Evolutionary conservation across 2,888 invertebrate genomes (phyloP).

Genomic region (Spisula solida): DNA sequence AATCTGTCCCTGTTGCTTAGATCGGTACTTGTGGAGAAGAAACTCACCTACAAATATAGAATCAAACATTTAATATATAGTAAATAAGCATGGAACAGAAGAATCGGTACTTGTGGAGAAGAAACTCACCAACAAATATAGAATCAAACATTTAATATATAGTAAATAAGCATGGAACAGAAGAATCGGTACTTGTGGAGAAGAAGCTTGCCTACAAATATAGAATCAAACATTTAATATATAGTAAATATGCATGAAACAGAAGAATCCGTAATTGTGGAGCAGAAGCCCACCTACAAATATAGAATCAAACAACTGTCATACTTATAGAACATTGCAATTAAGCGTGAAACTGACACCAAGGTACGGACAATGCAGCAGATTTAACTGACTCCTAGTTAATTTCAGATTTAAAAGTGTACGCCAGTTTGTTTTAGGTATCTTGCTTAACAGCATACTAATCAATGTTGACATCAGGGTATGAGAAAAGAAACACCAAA

Average conservation of each 20-base stretch:
- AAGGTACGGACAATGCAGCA: too few relatives aligned
- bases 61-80: neutral
- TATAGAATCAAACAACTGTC: neutral
- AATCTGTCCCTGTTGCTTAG: slow-evolving; percentile 97
- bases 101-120: slow-evolving; percentile 98
- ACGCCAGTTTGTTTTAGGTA: too few relatives aligned
- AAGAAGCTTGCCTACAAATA: slow-evolving; percentile 95
- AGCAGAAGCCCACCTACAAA: slow-evolving; percentile 97
- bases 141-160: neutral
- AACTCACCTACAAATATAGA: slow-evolving; percentile 93
- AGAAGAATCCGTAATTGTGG: slow-evolving; percentile 97
- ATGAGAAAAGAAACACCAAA: too few relatives aligned
- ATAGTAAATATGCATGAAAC: too few relatives aligned
- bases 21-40: slow-evolving; percentile 98
- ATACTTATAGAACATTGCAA: too few relatives aligned
- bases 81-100: too few relatives aligned
- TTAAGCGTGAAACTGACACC: too few relatives aligned
- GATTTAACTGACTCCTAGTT: too few relatives aligned
- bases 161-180: too few relatives aligned
- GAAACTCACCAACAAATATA: slow-evolving; percentile 94
- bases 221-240: neutral
- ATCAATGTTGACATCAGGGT: too few relatives aligned
- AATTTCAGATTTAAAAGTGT: too few relatives aligned
- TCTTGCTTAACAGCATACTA: too few relatives aligned
- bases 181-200: slow-evolving; percentile 97